A percentile compares a stretch with the other conserved stretches of the same genome.
phyloP scores from a whole-genome alignment of 2,888 invertebrate genomes.

The Cheilosia grossa region DNA sequence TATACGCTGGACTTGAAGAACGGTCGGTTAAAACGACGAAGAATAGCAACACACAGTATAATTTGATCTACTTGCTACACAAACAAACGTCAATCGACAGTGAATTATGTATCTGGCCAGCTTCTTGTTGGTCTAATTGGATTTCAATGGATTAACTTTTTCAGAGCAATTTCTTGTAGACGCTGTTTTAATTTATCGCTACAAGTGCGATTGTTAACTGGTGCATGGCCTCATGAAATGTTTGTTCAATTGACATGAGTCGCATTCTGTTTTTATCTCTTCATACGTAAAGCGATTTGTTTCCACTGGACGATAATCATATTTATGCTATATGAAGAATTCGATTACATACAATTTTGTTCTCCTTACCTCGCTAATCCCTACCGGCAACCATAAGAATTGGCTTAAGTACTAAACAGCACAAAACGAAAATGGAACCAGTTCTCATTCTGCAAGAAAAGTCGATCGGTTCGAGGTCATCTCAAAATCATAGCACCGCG shows the following conservation, averaged over 20 bases:
- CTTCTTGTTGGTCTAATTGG: constrained; percentile 46
- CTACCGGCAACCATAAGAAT: neutral
- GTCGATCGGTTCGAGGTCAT: constrained; percentile 59
- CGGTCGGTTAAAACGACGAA: neutral
- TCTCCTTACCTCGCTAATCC: neutral
- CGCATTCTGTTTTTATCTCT: neutral
- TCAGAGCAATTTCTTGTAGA: constrained; percentile 43
- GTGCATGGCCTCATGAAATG: constrained; percentile 25
- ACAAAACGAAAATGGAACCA: constrained; percentile 19
- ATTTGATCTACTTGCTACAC: neutral
- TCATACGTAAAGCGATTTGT: neutral
- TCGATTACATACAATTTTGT: constrained; percentile 2
- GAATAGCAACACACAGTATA: constrained; percentile 6
- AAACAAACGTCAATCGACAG: constrained; percentile 39
- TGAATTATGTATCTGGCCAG: constrained; percentile 48
- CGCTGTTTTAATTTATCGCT: constrained; percentile 19
- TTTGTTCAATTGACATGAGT: constrained; percentile 36
- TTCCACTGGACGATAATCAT: neutral
- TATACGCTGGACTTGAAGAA: neutral
- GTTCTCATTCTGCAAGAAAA: constrained; percentile 30
- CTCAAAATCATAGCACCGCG: constrained; percentile 33
- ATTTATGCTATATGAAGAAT: neutral
- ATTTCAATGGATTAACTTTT: constrained; percentile 47
- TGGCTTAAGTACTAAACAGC: neutral
- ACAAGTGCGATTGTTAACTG: constrained; percentile 29